Evolutionary conservation across 1,140 invertebrate species (phyloP).

Genomic region (Chymomyza costata): DNA sequence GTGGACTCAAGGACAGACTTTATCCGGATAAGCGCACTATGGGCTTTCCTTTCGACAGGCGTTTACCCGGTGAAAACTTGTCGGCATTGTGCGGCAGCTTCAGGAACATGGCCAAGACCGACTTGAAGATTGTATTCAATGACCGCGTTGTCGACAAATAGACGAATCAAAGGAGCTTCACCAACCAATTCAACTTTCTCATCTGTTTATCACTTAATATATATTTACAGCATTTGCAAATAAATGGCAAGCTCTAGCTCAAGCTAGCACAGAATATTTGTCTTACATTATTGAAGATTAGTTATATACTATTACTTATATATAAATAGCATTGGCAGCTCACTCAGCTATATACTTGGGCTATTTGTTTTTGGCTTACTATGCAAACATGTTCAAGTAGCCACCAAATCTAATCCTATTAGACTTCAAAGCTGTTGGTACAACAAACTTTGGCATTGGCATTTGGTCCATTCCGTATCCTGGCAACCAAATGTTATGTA

Average conservation of each 20-base stretch:
- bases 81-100: slow-evolving; percentile 77
- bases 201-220: slow-evolving; percentile 10
- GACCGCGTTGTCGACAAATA: slow-evolving; percentile 47
- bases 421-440: slow-evolving; percentile 66
- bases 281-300: slow-evolving; percentile 54
- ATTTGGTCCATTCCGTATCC: not conserved
- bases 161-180: slow-evolving; percentile 9
- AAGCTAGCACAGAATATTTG: slow-evolving; percentile 54
- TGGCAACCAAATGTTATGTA: slow-evolving; percentile 26
- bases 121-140: slow-evolving; percentile 76
- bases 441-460: slow-evolving; percentile 57
- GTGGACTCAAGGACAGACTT: slow-evolving; percentile 80
- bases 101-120: slow-evolving; percentile 78
- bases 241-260: slow-evolving; percentile 21
- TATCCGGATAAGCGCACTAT: slow-evolving; percentile 83
- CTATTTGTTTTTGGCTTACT: no score
- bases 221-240: slow-evolving; percentile 35
- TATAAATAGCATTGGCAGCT: no score
- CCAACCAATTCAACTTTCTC: not conserved
- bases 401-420: slow-evolving; percentile 58
- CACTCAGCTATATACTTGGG: no score
- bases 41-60: slow-evolving; percentile 84
- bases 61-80: slow-evolving; percentile 77
- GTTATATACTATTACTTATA: slow-evolving; percentile 29
- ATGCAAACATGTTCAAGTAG: slow-evolving; percentile 29